phyloP scores from a whole-genome alignment of 2,888 invertebrate species.

The Pardosa pseudoannulata region DNA sequence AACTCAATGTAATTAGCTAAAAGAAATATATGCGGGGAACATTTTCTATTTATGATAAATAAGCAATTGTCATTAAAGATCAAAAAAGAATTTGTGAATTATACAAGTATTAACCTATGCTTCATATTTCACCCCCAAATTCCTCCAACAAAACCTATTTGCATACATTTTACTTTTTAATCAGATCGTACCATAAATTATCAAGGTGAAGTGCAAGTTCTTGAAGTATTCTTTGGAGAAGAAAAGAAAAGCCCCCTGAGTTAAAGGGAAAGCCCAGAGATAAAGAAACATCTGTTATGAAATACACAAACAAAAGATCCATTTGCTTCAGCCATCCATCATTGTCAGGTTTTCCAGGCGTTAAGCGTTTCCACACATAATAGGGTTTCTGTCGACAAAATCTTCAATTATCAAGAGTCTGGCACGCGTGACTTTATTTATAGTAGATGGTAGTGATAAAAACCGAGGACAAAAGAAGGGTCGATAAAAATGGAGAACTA shows the following conservation, averaged over 20 bases:
- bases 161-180: no score
- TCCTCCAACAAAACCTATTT: no score
- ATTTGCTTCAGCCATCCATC: not conserved
- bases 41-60: no score
- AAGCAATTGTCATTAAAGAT: no score
- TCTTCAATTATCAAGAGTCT: not conserved
- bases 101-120: no score
- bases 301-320: not conserved
- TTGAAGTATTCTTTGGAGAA: not conserved
- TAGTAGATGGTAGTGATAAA: not conserved
- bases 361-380: not conserved
- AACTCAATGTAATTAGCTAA: no score
- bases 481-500: not conserved
- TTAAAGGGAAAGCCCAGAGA: not conserved
- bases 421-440: not conserved
- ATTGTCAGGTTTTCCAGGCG: not conserved
- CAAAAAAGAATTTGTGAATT: no score
- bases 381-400: not conserved
- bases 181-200: not conserved
- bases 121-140: no score
- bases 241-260: not conserved
- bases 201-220: not conserved
- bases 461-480: not conserved
- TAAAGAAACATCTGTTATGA: constrained; percentile 17
- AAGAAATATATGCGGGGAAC: no score